A percentile compares a stretch with the other conserved stretches of the same genome.
These are phyloP conservation scores for Liolophura sinensis DNA, from an alignment of 1,140 invertebrate species.

Conservation along the genomic window DNA sequence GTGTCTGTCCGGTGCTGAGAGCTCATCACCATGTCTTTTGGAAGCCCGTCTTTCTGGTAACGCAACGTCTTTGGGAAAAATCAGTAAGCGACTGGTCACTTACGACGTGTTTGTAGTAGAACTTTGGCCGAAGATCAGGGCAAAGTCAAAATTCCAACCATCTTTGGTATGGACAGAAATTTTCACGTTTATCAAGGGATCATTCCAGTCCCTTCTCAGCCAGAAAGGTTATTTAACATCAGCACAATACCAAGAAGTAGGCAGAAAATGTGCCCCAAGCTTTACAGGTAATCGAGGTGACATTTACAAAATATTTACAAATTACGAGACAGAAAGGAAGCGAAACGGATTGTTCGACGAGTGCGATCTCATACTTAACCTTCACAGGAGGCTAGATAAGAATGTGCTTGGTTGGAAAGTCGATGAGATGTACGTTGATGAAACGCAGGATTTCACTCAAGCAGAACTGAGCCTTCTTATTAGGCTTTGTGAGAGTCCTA, in stretches of 20 bases:
- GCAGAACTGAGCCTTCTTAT: conserved; percentile 49
- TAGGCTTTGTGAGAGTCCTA: conserved; percentile 43
- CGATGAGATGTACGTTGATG: conserved; percentile 53
- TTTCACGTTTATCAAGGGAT: conserved; percentile 50
- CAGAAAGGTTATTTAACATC: conserved; percentile 29
- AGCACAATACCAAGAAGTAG: conserved; percentile 36
- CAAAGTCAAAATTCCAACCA: conserved; percentile 37
- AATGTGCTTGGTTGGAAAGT: conserved; percentile 25
- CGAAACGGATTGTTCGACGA: conserved; percentile 46
- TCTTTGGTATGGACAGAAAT: conserved; percentile 49
- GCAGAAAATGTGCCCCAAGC: conserved; percentile 46
- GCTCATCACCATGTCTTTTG: conserved; percentile 28
- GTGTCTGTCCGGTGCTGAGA: conserved; percentile 39
- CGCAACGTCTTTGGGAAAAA: not conserved
- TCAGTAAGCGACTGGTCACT: conserved; percentile 30
- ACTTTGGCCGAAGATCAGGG: conserved; percentile 41
- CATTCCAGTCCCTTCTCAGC: conserved; percentile 38
- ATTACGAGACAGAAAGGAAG: conserved; percentile 21
- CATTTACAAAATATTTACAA: conserved; percentile 37
- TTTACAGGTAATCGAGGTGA: conserved; percentile 36
- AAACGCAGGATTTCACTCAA: conserved; percentile 55
- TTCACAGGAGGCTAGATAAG: conserved; percentile 1
- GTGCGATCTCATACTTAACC: conserved; percentile 34
- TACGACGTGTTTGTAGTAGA: conserved; percentile 45
- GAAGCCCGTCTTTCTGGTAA: conserved; percentile 14